These are phyloP conservation scores for Cyrtorhinus lividipennis DNA, from an alignment of 1,140 invertebrate species.

Conservation along the genomic window DNA sequence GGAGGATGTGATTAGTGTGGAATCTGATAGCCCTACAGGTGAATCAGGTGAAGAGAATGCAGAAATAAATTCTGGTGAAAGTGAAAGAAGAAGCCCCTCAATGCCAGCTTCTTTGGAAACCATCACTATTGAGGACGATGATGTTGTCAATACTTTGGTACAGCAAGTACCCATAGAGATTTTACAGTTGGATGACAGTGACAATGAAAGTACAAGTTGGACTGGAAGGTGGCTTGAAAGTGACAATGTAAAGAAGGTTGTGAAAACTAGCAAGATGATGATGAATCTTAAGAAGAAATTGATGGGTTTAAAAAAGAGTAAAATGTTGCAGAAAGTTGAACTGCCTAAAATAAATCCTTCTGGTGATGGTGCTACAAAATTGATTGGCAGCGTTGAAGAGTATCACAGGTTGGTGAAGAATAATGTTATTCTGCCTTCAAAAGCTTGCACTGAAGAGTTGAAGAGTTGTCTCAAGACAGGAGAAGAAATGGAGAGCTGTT, in stretches of 20 bases:
- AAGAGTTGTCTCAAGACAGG: too few species aligned
- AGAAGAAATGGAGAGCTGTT: too few species aligned
- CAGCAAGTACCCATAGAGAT: background rate
- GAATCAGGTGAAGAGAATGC: too few species aligned
- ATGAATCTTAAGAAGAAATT: background rate
- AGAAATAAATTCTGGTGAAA: too few species aligned
- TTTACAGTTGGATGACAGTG: background rate
- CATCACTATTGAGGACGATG: background rate
- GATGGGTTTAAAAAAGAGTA: too few species aligned
- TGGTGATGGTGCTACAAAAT: background rate
- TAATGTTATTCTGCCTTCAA: background rate
- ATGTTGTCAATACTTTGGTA: background rate
- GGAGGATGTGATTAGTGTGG: too few species aligned
- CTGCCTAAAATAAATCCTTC: too few species aligned
- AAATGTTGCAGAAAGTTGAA: too few species aligned
- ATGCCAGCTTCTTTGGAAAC: too few species aligned
- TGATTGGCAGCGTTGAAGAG: slow-evolving; percentile 2
- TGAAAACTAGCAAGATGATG: background rate
- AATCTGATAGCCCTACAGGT: too few species aligned
- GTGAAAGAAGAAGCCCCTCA: too few species aligned
- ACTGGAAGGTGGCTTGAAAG: background rate
- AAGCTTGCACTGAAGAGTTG: too few species aligned
- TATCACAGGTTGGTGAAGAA: background rate
- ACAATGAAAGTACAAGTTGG: background rate
- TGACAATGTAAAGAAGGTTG: background rate